These are phyloP conservation scores for Aphodius sticticus DNA, from an alignment of 2,888 invertebrate species.

Conservation along the genomic window DNA sequence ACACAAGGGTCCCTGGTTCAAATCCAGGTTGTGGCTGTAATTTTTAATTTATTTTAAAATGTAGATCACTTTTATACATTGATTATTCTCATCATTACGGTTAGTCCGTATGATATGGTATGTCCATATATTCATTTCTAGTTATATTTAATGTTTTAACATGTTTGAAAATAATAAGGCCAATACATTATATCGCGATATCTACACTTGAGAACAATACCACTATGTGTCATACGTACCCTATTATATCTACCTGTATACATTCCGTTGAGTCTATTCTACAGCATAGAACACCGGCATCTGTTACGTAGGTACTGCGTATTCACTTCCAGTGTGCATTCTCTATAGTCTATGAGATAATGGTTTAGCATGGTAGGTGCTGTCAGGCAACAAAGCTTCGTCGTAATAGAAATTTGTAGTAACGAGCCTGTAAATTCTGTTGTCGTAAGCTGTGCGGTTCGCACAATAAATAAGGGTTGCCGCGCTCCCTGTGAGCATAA, in stretches of 20 bases:
- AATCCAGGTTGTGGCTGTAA: too few species aligned
- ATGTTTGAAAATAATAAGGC: too few species aligned
- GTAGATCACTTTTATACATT: too few species aligned
- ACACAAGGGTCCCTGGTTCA: too few species aligned
- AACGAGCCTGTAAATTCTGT: constrained; percentile 20
- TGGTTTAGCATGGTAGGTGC: neutral
- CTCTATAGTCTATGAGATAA: neutral
- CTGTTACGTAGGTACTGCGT: neutral
- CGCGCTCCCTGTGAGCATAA: neutral
- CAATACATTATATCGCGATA: too few species aligned
- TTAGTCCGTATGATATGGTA: too few species aligned
- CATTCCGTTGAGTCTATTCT: neutral
- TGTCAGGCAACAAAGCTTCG: constrained; percentile 18
- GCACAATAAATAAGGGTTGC: constrained; percentile 16
- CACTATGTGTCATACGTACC: too few species aligned
- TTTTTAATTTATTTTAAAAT: too few species aligned
- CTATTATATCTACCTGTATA: neutral
- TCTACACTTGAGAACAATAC: too few species aligned
- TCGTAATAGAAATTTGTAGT: constrained; percentile 16
- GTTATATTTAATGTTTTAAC: too few species aligned
- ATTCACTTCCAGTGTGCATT: neutral
- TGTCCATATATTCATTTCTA: too few species aligned
- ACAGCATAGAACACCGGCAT: neutral
- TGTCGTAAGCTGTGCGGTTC: constrained; percentile 19
- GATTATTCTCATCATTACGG: too few species aligned